A percentile compares a stretch with the other conserved stretches of the same genome.
Evolutionary conservation across 1,140 invertebrate species (phyloP).

Genomic region (Arion vulgaris): DNA sequence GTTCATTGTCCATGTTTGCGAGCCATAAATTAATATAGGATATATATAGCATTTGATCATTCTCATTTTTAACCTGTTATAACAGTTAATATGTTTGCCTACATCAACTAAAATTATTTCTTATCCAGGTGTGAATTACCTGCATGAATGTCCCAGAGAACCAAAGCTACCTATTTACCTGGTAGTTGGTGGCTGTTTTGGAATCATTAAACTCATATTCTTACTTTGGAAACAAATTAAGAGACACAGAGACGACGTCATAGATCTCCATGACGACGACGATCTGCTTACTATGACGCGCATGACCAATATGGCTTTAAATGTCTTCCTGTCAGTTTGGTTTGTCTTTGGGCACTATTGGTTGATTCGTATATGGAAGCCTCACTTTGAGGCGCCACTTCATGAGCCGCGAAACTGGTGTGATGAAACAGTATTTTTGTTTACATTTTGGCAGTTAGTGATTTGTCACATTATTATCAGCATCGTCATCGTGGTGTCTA

Average conservation of each 20-base stretch:
- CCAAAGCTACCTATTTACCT: conserved; percentile 67
- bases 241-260: conserved; percentile 47
- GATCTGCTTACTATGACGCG: conserved; percentile 49
- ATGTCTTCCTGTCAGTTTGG: conserved; percentile 75
- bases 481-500: conserved; percentile 32
- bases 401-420: conserved; percentile 74
- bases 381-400: conserved; percentile 74
- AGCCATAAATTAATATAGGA: too few relatives aligned
- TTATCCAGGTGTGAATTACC: conserved; percentile 62
- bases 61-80: too few relatives aligned
- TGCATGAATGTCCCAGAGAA: conserved; percentile 63
- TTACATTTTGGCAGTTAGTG: conserved; percentile 77
- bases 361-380: conserved; percentile 57
- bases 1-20: too few relatives aligned
- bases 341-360: conserved; percentile 80
- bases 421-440: conserved; percentile 63
- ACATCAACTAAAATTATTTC: too few relatives aligned
- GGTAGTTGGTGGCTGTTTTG: conserved; percentile 64
- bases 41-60: too few relatives aligned
- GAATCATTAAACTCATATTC: conserved; percentile 57
- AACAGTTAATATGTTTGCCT: too few relatives aligned
- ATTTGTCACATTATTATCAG: conserved; percentile 51
- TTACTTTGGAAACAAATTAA: conserved; percentile 52
- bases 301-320: conserved; percentile 61
- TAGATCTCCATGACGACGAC: conserved; percentile 50